These are phyloP conservation scores for Priocnemis perturbator DNA, from an alignment of 2,888 invertebrate genomes.

Conservation along the genomic window DNA sequence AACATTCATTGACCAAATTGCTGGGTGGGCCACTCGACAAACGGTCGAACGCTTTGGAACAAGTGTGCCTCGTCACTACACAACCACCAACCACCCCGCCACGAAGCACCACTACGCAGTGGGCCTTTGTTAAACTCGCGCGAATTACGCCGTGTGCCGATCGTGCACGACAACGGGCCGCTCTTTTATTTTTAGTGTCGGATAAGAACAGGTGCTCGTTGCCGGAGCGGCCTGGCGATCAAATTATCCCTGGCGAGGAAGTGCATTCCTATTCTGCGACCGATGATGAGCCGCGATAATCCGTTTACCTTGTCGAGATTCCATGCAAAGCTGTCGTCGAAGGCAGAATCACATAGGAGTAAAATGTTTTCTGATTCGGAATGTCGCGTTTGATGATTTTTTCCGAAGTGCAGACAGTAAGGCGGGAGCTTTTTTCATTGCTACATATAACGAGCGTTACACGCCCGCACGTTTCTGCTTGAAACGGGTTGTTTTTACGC, in stretches of 20 bases:
- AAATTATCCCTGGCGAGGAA: neutral
- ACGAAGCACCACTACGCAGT: neutral
- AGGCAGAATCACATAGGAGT: no score
- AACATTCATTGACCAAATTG: slow-evolving; percentile 38
- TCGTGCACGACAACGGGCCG: slow-evolving; percentile 9
- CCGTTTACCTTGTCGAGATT: slow-evolving; percentile 9
- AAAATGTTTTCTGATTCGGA: no score
- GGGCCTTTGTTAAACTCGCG: slow-evolving; percentile 33
- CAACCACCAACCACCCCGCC: slow-evolving; percentile 11
- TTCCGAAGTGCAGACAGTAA: no score
- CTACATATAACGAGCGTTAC: no score
- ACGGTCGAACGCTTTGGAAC: slow-evolving; percentile 29
- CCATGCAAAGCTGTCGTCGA: no score
- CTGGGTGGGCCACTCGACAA: slow-evolving; percentile 24
- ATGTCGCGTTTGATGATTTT: no score
- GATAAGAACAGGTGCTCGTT: slow-evolving; percentile 34
- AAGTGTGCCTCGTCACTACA: slow-evolving; percentile 18
- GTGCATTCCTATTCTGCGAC: no score
- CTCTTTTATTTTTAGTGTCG: slow-evolving; percentile 19
- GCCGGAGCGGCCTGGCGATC: neutral
- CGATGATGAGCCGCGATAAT: no score
- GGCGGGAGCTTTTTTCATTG: no score
- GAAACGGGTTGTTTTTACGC: no score
- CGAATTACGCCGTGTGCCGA: slow-evolving; percentile 18
- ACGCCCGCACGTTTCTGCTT: no score